These are phyloP conservation scores for Tetranychus urticae DNA, from an alignment of 1,140 invertebrate genomes.

Conservation along the genomic window DNA sequence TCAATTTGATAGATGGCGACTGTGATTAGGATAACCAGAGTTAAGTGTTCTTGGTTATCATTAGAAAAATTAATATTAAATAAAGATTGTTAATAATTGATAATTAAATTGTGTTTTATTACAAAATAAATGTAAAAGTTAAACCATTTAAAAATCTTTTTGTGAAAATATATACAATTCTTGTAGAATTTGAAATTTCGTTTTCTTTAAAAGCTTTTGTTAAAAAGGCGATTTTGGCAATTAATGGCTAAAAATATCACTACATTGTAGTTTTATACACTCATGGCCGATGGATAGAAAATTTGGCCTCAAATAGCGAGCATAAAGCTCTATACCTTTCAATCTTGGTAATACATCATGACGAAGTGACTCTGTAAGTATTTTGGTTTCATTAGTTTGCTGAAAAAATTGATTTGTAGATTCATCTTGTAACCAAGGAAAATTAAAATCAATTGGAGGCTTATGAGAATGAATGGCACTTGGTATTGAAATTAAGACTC, in stretches of 20 bases:
- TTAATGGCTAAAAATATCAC: neutral
- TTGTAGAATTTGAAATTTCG: too few relatives aligned
- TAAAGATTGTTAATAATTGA: too few relatives aligned
- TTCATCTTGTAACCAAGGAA: neutral
- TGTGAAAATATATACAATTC: too few relatives aligned
- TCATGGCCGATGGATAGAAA: constrained; percentile 7
- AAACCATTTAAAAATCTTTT: too few relatives aligned
- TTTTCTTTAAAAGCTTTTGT: too few relatives aligned
- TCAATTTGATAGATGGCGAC: too few relatives aligned
- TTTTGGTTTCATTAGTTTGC: neutral
- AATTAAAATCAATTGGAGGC: neutral
- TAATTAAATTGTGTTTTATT: too few relatives aligned
- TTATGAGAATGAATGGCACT: constrained; percentile 8
- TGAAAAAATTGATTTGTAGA: neutral
- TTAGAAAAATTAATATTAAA: too few relatives aligned
- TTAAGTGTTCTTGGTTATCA: too few relatives aligned
- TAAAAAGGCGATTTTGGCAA: neutral
- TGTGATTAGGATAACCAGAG: too few relatives aligned
- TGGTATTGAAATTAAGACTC: constrained; percentile 3
- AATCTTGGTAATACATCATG: neutral
- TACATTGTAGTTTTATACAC: constrained; percentile 5
- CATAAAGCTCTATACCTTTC: constrained; percentile 5
- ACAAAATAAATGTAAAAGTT: too few relatives aligned
- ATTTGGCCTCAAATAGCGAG: constrained; percentile 4
- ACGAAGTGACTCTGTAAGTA: neutral